phyloP scores from a whole-genome alignment of 2,888 invertebrate genomes.

The Pheosia tremula region DNA sequence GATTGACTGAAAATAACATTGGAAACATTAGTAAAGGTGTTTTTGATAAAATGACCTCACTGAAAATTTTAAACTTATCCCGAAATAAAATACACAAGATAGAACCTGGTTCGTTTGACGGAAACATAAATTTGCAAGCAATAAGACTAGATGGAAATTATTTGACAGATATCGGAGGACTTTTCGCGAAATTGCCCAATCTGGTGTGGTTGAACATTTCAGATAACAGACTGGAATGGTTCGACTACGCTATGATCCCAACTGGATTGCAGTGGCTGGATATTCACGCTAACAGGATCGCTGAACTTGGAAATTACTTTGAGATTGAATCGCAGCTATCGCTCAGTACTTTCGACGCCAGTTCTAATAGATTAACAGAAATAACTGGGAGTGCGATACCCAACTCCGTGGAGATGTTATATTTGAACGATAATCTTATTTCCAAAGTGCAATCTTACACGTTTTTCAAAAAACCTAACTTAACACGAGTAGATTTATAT shows the following conservation, averaged over 20 bases:
- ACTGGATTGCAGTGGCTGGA: constrained; percentile 93
- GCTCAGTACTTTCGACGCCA: constrained; percentile 92
- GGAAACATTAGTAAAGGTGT: constrained; percentile 91
- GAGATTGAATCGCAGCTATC: constrained; percentile 92
- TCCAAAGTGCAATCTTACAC: constrained; percentile 94
- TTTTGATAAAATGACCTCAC: constrained; percentile 90
- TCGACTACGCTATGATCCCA: constrained; percentile 94
- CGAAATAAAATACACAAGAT: constrained; percentile 92
- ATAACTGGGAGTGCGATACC: constrained; percentile 93
- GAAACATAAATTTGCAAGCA: constrained; percentile 90
- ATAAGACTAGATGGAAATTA: constrained; percentile 93
- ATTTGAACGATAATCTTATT: constrained; percentile 92
- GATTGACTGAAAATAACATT: constrained; percentile 93
- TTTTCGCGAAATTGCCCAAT: constrained; percentile 92
- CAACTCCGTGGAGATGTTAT: constrained; percentile 91
- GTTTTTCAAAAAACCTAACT: constrained; percentile 93
- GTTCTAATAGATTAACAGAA: constrained; percentile 91
- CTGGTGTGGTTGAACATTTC: constrained; percentile 94
- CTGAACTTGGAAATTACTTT: constrained; percentile 93
- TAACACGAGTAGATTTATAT: constrained; percentile 92
- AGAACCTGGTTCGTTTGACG: constrained; percentile 91
- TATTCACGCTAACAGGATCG: constrained; percentile 93
- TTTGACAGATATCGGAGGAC: constrained; percentile 90
- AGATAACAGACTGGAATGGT: constrained; percentile 92
- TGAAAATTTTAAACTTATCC: constrained; percentile 93